A percentile compares a stretch with the other conserved stretches of the same genome.
Evolutionary conservation across 37 sponge, comb jelly and placozoan genomes (phyloP).

Genomic region (Lycopodina hypogea): DNA sequence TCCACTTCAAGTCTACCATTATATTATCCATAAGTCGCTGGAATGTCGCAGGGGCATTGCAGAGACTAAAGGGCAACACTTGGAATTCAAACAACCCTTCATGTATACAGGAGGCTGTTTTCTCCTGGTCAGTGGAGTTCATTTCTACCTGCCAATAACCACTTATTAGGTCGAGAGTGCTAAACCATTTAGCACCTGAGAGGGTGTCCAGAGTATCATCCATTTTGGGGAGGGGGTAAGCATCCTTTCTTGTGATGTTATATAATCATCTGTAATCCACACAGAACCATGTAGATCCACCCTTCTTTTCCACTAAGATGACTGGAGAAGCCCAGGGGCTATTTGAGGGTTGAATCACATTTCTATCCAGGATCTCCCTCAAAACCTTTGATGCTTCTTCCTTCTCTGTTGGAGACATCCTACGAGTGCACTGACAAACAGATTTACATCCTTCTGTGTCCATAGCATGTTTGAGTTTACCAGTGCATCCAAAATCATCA

Average conservation of each 20-base stretch:
- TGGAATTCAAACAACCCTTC: conserved; percentile 25
- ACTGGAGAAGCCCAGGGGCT: conserved; percentile 29
- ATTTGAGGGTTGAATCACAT: conserved; percentile 2
- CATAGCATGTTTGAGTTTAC: conserved; percentile 3
- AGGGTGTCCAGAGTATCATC: conserved; percentile 17
- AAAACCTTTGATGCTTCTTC: background rate
- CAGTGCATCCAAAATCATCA: conserved; percentile 9
- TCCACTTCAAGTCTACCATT: background rate
- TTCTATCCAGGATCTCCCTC: background rate
- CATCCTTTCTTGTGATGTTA: conserved; percentile 2
- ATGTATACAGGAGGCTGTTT: conserved; percentile 14
- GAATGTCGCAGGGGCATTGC: conserved; percentile 30
- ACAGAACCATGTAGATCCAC: conserved; percentile 24
- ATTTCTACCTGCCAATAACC: conserved; percentile 31
- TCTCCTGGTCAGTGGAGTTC: conserved; percentile 5
- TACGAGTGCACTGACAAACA: conserved; percentile 3
- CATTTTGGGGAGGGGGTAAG: conserved; percentile 7
- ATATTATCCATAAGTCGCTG: conserved; percentile 32
- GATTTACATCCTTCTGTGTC: background rate
- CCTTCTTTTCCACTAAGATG: conserved; percentile 14
- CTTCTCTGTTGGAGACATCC: no score
- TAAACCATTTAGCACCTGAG: conserved; percentile 15
- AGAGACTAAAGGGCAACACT: conserved; percentile 26
- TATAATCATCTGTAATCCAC: conserved; percentile 13
- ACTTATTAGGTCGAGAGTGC: background rate